Conservation (phyloP, 1,140 invertebrate genomes). For the Drosophila varians region DNA sequence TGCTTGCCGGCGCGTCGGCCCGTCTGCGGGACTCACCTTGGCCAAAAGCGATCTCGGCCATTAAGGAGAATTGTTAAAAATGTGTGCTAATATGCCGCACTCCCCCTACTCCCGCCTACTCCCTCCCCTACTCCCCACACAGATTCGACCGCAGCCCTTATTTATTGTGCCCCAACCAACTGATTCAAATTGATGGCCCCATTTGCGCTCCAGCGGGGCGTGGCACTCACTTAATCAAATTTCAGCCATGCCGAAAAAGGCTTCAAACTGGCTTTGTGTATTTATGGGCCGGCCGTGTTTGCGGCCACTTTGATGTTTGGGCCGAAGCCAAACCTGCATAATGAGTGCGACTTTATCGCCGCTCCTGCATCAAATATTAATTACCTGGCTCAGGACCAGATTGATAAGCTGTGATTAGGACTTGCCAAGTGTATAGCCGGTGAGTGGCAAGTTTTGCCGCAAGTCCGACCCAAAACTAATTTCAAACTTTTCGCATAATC, state of each 20-base stretch:
- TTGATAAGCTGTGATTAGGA: conserved; percentile 35
- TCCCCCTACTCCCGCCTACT: conserved; percentile 3
- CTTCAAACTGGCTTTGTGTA: conserved; percentile 45
- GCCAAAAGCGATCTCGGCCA: conserved; percentile 53
- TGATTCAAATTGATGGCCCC: conserved; percentile 76
- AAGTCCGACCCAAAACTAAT: conserved; percentile 18
- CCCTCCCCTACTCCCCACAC: background rate
- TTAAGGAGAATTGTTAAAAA: conserved; percentile 77
- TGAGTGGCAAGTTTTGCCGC: background rate
- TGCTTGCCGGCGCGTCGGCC: background rate
- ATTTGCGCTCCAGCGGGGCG: conserved; percentile 27
- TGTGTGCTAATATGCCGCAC: conserved; percentile 64
- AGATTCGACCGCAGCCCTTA: conserved; percentile 37
- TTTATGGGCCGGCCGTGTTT: conserved; percentile 51
- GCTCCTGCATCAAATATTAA: conserved; percentile 55
- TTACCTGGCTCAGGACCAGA: conserved; percentile 46
- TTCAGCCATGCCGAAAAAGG: conserved; percentile 60
- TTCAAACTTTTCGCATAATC: conserved; percentile 35
- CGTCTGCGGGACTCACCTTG: conserved; percentile 34
- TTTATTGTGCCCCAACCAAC: conserved; percentile 66
- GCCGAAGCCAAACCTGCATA: conserved; percentile 40
- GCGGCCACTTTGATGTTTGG: conserved; percentile 54
- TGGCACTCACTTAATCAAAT: conserved; percentile 77
- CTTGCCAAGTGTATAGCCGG: background rate
- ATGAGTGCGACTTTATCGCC: conserved; percentile 39